phyloP scores from a whole-genome alignment of 2,888 invertebrate species.

The Dexiosoma caninum region DNA sequence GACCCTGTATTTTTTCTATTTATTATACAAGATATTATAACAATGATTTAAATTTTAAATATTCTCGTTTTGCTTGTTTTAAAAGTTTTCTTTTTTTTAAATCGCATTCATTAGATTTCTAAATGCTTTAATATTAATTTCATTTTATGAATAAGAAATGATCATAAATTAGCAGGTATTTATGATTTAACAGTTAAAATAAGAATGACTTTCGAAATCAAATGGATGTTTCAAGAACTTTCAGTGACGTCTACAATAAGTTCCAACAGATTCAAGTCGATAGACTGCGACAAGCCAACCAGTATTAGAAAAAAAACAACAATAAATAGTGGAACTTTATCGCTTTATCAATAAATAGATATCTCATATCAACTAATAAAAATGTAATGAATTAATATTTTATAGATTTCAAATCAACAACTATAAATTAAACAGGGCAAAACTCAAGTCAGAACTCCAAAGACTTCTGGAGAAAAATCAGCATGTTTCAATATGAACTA shows the following conservation, averaged over 20 bases:
- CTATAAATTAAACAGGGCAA: background rate
- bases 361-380: constrained; percentile 47
- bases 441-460: background rate
- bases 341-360: constrained; percentile 19
- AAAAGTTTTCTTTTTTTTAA: constrained; percentile 9
- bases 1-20: too few species aligned
- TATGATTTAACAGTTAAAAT: constrained; percentile 38
- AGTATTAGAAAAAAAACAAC: background rate
- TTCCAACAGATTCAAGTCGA: background rate
- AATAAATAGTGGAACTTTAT: constrained; percentile 17
- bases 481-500: background rate
- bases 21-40: too few species aligned
- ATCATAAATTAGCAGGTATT: constrained; percentile 54
- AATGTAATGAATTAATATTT: constrained; percentile 60
- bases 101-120: constrained; percentile 11
- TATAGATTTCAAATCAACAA: constrained; percentile 13
- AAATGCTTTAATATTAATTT: constrained; percentile 25
- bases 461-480: background rate
- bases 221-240: constrained; percentile 38
- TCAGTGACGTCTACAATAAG: constrained; percentile 36
- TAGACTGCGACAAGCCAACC: background rate
- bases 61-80: constrained; percentile 36
- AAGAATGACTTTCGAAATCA: constrained; percentile 1
- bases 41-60: background rate
- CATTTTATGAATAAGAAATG: constrained; percentile 37